phyloP scores from a whole-genome alignment of 2,113 vertebrate genomes.

The human (Homo sapiens) region GRCh38 chr20:48605001-48605500 shows the following conservation, averaged over 20 bases:
- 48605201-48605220: background rate
- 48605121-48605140: background rate
- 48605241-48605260: background rate
- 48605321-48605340: background rate
- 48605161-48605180: background rate
- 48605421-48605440: no score
- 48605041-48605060: background rate
- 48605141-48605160: background rate
- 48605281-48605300: background rate
- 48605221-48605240: background rate
- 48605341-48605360: background rate
- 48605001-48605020: background rate
- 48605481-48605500: no score
- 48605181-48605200: background rate
- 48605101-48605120: no score
- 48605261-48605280: background rate
- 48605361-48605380: no score
- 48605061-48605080: accelerated
- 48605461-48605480: no score
- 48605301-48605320: background rate
- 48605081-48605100: no score
- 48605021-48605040: background rate
- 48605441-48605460: no score
- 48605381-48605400: no score
- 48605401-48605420: no score